A percentile compares a stretch with the other conserved stretches of the same genome.
phyloP scores from a whole-genome alignment of 2,113 vertebrate genomes.

The Sander vitreus region DNA sequence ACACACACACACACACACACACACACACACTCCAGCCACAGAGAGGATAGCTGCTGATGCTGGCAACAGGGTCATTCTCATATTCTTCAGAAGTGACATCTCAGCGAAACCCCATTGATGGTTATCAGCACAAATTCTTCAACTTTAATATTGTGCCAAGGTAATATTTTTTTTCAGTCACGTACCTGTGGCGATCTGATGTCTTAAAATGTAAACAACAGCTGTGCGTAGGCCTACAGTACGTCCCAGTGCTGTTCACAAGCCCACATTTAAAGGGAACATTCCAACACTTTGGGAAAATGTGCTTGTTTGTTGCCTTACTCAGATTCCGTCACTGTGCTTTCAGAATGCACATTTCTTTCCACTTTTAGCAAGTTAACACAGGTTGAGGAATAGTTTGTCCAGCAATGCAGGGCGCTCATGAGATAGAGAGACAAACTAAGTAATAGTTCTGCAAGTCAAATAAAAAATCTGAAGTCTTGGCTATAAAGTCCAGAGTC shows the following conservation, averaged over 20 bases:
- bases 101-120: background rate
- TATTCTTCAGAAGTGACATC: background rate
- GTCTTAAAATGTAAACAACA: background rate
- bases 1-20: background rate
- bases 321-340: background rate
- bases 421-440: background rate
- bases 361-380: too few relatives aligned
- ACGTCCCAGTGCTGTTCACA: background rate
- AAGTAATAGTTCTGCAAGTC: background rate
- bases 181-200: background rate
- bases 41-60: slow-evolving; percentile 1
- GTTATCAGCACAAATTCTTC: background rate
- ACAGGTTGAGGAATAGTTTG: too few relatives aligned
- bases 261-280: background rate
- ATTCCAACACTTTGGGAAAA: background rate
- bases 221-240: background rate
- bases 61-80: background rate
- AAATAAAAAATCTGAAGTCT: too few relatives aligned
- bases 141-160: background rate
- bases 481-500: too few relatives aligned
- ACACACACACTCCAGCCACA: background rate
- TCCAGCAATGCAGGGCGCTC: background rate
- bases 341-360: background rate
- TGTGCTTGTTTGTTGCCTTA: background rate
- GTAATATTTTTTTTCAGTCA: background rate